phyloP scores from a whole-genome alignment of 2,113 vertebrate genomes.

The Tiliqua scincoides region DNA sequence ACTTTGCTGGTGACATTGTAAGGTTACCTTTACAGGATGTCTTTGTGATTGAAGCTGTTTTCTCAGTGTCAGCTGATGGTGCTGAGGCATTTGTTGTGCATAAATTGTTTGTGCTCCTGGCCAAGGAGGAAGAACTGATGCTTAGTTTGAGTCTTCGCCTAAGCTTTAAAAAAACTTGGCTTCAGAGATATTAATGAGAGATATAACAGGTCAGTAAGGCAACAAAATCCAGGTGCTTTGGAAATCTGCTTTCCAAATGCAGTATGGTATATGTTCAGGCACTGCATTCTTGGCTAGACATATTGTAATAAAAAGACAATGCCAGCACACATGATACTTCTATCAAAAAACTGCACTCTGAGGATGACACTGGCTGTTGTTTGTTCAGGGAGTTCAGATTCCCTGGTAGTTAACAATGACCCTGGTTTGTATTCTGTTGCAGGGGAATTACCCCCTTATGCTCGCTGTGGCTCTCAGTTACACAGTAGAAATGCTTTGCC shows the following conservation, averaged over 20 bases:
- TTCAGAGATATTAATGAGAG: background rate
- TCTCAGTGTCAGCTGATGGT: background rate
- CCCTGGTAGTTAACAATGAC: slow-evolving; percentile 29
- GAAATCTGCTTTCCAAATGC: slow-evolving; percentile 14
- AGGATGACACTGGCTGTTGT: background rate
- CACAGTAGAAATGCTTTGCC: background rate
- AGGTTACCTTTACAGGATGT: background rate
- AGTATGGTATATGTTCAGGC: slow-evolving; percentile 4
- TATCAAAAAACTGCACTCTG: background rate
- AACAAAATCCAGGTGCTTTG: background rate
- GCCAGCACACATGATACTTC: slow-evolving; percentile 29
- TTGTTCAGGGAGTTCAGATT: slow-evolving; percentile 29
- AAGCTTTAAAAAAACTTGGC: slow-evolving; percentile 9
- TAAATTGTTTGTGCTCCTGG: background rate
- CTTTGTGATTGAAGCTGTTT: background rate
- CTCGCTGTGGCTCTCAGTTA: slow-evolving; percentile 23
- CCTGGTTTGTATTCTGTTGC: background rate
- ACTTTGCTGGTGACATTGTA: slow-evolving; percentile 36
- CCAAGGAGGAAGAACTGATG: background rate
- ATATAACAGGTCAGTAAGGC: fast-evolving
- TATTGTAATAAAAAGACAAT: background rate
- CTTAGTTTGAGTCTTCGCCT: background rate
- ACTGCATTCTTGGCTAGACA: background rate
- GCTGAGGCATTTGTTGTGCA: background rate
- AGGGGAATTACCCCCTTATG: slow-evolving; percentile 32